Base-by-base conservation (phyloP, 2,113 vertebrate genomes). In the Myiozetetes cayanensis region DNA sequence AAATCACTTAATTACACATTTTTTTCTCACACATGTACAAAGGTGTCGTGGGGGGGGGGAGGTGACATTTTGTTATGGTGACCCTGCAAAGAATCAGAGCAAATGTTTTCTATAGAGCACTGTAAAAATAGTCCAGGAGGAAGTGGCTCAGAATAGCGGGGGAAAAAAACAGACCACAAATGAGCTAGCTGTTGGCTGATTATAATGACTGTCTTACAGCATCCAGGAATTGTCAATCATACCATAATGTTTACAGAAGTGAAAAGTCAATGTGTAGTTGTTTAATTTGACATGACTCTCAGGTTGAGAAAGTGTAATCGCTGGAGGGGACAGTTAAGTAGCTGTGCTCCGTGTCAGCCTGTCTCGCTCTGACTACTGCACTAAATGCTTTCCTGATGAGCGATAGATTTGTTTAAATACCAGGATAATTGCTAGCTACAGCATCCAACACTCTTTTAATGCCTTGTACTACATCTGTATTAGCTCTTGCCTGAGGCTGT, bases 391-490 rank as follows among this genome's bases (percentile, higher is more conserved):
- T 97, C 90, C 97, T 96, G 98, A 97, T 97, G 98, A 98, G 97
- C 97, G 77, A 98, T 98, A 98, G 98, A 98, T 98, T 98, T 97
- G 97, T 97, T 98, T 99, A 99, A 99, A 99, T 98, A 98, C 98
- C 95, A 66, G 96, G 94, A 90, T 99, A 98, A 99, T 99, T 99
- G 98, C 98, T 97, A 96, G 97, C 98, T 98, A 89, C 91, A 97
- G 90, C 97, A 98, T 94, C 96, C 96, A 97, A 96, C 94, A 70
- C 96, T 97, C 95, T 96, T 89, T 97, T 98, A 98, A 97, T 97
- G 98, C 98, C 98, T 98, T 98, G 98, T 99, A 98, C 97, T 98
- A 98, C 99, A 98, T 98, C 98, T 97, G 98, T 98, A 98, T 98
- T 98, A 98, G 97, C 98, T 97, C 94, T 95, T 97, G 99, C 99